phyloP scores from a whole-genome alignment of 1,140 invertebrate species.

The Aphaenogaster ashmeadi region DNA sequence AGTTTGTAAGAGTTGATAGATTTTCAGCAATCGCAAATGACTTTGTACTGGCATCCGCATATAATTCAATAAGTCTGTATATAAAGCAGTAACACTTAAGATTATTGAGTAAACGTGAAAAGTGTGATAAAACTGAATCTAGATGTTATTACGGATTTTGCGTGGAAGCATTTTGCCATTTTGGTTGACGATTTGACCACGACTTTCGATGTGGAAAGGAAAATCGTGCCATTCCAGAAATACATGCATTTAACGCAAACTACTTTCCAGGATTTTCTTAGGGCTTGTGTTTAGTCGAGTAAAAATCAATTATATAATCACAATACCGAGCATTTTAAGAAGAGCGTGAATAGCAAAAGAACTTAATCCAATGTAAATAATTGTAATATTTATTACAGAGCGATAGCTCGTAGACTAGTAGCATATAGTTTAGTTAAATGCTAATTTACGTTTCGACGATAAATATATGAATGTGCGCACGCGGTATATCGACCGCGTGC shows the following conservation, averaged over 20 bases:
- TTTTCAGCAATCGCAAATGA: conserved; percentile 80
- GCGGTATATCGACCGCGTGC: not conserved
- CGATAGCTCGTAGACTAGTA: conserved; percentile 78
- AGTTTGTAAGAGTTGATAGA: conserved; percentile 71
- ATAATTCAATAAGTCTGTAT: conserved; percentile 83
- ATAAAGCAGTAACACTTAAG: conserved; percentile 80
- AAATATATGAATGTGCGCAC: conserved; percentile 49
- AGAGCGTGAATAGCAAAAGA: conserved; percentile 64
- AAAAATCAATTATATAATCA: conserved; percentile 65
- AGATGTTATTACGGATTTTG: conserved; percentile 69
- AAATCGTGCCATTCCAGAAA: conserved; percentile 70
- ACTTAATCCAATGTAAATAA: conserved; percentile 83
- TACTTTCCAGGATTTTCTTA: conserved; percentile 58
- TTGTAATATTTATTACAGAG: conserved; percentile 87
- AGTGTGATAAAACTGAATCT: conserved; percentile 83
- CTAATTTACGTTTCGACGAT: conserved; percentile 70
- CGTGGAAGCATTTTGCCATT: conserved; percentile 71
- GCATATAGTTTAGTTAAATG: conserved; percentile 75
- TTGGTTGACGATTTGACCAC: conserved; percentile 65
- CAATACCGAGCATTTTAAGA: conserved; percentile 45
- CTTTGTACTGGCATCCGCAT: conserved; percentile 78
- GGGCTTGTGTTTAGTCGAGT: conserved; percentile 48
- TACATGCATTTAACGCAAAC: conserved; percentile 56
- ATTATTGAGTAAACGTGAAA: conserved; percentile 82
- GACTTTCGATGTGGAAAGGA: conserved; percentile 16